Evolutionary conservation across 2,888 invertebrate genomes (phyloP), one percentile per base, ranked within the genome.

Genomic region (Campoplex nolae): DNA sequence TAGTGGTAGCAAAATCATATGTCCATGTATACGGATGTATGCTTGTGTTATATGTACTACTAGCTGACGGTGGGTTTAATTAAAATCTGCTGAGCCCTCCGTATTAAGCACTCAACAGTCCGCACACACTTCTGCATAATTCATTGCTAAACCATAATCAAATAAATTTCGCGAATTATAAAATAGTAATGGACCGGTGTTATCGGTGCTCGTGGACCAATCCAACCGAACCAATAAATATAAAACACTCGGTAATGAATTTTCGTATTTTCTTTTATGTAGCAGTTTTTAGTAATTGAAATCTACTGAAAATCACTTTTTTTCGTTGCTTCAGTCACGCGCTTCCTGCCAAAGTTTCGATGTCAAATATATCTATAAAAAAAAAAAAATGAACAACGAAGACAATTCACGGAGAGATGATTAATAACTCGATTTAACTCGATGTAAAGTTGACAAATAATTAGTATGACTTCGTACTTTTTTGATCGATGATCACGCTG

Each of bases 101-200:
- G 62, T 71, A 71, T 77, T 67, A 74, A 56, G 84, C 68, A 79
- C 74, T 84, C 65, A 32, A 75, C 35, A 84, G 62, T 75, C 56
- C 42, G 73, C 58, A 75, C 75, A 74, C 79, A 80, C 67, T 51
- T 23, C 32, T 84, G 71, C 70, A 84, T 84, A 76, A 84, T 80
- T 84, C 28, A 84, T 76, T 76, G 65, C 42, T 74, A 54, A 80
- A 48, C 79, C 76, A 79, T 54, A 78, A 83, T 83, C 78, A 75
- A 86, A 75, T 65, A 70, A 48, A 78, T 78, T 83, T 79, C 62
- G 54, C 70, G 76, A 84, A 70, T 75, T 51, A 76, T 84, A 76
- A 75, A 80, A 70, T 80, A 84, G 70, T 84, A 65, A 84, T 62
- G 18, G 73, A 45, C 71, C 67, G 35, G 35, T 51, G 51, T 42